A percentile compares a stretch with the other conserved stretches of the same genome.
Conservation (phyloP, 53 echinoderm and acorn worm genomes). For the Luidia sarsii region DNA sequence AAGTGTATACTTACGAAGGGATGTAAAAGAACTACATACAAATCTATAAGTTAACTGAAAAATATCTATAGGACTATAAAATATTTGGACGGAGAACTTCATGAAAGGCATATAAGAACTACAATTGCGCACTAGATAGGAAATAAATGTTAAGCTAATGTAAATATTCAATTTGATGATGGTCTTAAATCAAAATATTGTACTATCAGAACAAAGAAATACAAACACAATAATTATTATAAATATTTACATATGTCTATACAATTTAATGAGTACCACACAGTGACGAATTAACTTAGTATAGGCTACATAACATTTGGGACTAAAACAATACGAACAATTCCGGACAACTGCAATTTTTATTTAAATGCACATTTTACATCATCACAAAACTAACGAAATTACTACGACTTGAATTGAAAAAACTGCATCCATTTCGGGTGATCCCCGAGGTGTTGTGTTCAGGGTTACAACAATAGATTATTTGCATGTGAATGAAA, state of each 20-base stretch:
- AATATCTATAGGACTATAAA: constrained; percentile 30
- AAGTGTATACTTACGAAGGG: background rate
- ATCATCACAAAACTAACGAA: background rate
- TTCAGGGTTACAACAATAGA: too few species aligned
- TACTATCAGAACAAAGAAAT: background rate
- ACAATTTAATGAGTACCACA: too few species aligned
- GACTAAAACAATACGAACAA: too few species aligned
- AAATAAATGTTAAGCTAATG: too few species aligned
- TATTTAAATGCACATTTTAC: background rate
- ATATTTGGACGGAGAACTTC: constrained; percentile 34
- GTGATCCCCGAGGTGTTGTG: too few species aligned
- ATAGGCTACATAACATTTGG: too few species aligned
- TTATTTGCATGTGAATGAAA: too few species aligned
- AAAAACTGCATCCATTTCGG: too few species aligned
- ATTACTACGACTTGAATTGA: too few species aligned
- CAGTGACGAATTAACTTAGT: too few species aligned
- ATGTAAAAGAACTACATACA: background rate
- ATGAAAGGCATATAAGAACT: background rate
- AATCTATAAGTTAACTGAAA: constrained; percentile 51
- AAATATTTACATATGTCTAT: background rate
- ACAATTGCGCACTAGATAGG: background rate
- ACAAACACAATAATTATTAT: constrained; percentile 4
- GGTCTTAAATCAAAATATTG: too few species aligned
- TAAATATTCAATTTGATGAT: background rate
- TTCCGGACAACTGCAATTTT: too few species aligned